Percentiles rank a stretch among this genome's conserved stretches.
These are phyloP conservation scores for Andricus curvator DNA, from an alignment of 2,888 invertebrate species.

Conservation along the genomic window DNA sequence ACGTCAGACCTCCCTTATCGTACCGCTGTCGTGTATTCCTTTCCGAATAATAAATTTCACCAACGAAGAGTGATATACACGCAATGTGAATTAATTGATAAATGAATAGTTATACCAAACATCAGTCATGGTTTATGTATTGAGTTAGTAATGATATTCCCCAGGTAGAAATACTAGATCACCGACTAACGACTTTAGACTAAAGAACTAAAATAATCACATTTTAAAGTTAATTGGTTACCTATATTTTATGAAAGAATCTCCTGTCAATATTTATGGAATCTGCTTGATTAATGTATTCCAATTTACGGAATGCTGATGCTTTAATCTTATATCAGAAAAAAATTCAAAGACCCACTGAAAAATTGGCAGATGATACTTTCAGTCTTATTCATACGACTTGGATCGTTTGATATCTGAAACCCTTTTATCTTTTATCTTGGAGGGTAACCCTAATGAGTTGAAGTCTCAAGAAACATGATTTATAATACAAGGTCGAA, in stretches of 20 bases:
- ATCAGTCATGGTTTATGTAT: constrained; percentile 21
- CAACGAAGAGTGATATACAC: constrained; percentile 6
- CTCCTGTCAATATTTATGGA: background rate
- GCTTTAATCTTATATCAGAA: background rate
- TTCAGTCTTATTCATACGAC: background rate
- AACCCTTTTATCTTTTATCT: constrained; percentile 6
- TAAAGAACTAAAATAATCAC: background rate
- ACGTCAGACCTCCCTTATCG: constrained; percentile 6
- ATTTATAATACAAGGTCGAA: background rate
- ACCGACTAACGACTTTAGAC: background rate
- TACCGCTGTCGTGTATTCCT: constrained; percentile 1
- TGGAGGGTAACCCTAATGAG: background rate
- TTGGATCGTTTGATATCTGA: constrained; percentile 6
- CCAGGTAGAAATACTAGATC: background rate
- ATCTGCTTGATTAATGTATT: background rate
- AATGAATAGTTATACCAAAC: constrained; percentile 29
- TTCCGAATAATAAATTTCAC: constrained; percentile 29
- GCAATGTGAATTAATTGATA: constrained; percentile 15
- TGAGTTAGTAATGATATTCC: background rate
- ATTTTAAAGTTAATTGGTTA: background rate
- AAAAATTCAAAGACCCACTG: background rate
- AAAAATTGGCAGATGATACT: constrained; percentile 8
- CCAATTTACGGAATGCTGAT: background rate
- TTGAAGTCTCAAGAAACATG: constrained; percentile 10
- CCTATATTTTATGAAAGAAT: background rate